Percentiles rank a stretch among this genome's conserved stretches.
Conservation (phyloP, 2,888 invertebrate genomes). For the Nephrotoma guestfalica region DNA sequence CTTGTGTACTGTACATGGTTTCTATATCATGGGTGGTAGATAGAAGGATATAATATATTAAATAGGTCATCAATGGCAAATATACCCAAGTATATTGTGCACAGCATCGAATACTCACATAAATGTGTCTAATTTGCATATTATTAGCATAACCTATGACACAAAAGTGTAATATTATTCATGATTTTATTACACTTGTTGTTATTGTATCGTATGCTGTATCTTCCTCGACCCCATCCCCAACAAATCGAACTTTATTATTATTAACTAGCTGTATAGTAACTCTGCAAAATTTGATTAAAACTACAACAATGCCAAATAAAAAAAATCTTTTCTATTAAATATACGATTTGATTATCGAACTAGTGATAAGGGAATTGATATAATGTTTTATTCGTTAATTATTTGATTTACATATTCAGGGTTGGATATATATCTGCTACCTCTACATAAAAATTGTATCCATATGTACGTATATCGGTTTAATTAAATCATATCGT, state of each 20-base stretch:
- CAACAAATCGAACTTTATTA: not conserved
- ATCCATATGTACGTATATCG: not conserved
- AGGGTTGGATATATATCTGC: too few relatives aligned
- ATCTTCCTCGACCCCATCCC: not conserved
- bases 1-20: not conserved
- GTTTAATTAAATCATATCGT: not conserved
- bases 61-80: not conserved
- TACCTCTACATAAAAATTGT: too few relatives aligned
- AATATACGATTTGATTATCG: not conserved
- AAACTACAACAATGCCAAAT: not conserved
- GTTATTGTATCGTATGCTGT: not conserved
- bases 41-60: not conserved
- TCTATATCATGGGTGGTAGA: not conserved
- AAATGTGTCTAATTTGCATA: not conserved
- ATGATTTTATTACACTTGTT: not conserved
- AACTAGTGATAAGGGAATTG: not conserved
- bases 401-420: not conserved
- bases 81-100: not conserved
- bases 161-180: not conserved
- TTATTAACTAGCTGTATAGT: not conserved
- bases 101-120: not conserved
- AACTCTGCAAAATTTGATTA: not conserved
- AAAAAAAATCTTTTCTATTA: not conserved
- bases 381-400: not conserved
- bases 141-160: not conserved